These are phyloP conservation scores for Brachylomia viminalis DNA, from an alignment of 2,888 invertebrate species.

Conservation along the genomic window DNA sequence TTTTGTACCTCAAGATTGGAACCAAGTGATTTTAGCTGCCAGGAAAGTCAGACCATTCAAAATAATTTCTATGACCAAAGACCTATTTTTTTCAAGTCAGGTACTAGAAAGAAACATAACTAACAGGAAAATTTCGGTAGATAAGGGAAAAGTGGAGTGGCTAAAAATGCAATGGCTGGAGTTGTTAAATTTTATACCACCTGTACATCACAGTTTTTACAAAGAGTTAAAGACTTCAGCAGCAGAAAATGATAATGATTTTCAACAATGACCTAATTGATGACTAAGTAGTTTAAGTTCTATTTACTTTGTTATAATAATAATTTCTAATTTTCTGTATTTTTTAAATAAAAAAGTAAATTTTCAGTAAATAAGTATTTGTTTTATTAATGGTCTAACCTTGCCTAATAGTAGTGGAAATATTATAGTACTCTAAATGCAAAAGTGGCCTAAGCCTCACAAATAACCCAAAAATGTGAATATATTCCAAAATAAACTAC, in stretches of 20 bases:
- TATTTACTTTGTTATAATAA: no score
- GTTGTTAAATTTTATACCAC: no score
- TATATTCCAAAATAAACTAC: conserved; percentile 7
- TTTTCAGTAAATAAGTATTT: neutral
- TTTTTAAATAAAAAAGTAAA: neutral
- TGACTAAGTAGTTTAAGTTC: no score
- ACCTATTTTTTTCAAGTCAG: neutral
- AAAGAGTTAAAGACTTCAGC: no score
- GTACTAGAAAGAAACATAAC: conserved; percentile 9
- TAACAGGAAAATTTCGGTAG: neutral
- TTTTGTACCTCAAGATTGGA: conserved; percentile 17
- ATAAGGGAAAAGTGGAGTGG: conserved; percentile 8
- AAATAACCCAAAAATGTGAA: neutral
- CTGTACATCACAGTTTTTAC: no score
- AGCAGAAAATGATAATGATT: no score
- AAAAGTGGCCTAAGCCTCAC: conserved; percentile 4
- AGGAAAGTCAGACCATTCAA: neutral
- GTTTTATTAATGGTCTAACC: conserved; percentile 6
- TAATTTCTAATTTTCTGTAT: neutral
- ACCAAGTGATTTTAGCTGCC: conserved; percentile 11
- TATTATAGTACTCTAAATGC: neutral
- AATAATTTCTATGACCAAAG: conserved; percentile 9
- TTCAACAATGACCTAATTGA: no score
- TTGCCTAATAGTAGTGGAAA: neutral
- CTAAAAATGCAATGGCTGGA: conserved; percentile 8